Percentiles rank a stretch among this genome's conserved stretches.
Evolutionary conservation across 2,113 vertebrate genomes (phyloP).

Genomic region (Notechis scutatus): DNA sequence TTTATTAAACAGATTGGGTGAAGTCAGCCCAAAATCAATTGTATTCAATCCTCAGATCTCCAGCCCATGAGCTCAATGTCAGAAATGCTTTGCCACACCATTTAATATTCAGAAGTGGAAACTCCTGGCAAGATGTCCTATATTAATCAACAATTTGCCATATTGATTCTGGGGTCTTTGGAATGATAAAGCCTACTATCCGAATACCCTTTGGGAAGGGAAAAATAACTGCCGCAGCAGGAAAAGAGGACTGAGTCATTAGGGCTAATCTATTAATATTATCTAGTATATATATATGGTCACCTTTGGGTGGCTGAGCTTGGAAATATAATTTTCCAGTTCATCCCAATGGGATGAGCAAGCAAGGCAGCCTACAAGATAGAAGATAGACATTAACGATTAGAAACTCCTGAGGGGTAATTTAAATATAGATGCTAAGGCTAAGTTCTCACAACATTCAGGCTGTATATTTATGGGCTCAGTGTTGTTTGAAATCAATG

Average conservation of each 20-base stretch:
- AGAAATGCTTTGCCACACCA: neutral
- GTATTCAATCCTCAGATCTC: neutral
- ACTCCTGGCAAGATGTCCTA: neutral
- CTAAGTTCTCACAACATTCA: neutral
- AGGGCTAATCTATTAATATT: neutral
- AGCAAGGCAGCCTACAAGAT: neutral
- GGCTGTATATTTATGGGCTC: neutral
- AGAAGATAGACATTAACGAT: neutral
- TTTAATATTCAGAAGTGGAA: neutral
- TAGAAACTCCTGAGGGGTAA: neutral
- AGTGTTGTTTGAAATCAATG: neutral
- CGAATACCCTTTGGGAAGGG: neutral
- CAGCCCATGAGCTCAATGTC: neutral
- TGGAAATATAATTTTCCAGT: neutral
- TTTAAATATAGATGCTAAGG: neutral
- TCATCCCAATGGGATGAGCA: neutral
- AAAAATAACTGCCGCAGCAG: neutral
- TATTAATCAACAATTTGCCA: neutral
- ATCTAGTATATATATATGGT: neutral
- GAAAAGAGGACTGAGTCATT: neutral
- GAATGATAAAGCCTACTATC: neutral
- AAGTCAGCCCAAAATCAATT: neutral
- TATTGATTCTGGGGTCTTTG: neutral
- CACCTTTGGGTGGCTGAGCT: neutral
- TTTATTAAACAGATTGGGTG: neutral